A percentile compares a stretch with the other conserved stretches of the same genome.
phyloP scores from a whole-genome alignment of 2,797 vertebrate genomes.

The Malurus leucopterus region DNA sequence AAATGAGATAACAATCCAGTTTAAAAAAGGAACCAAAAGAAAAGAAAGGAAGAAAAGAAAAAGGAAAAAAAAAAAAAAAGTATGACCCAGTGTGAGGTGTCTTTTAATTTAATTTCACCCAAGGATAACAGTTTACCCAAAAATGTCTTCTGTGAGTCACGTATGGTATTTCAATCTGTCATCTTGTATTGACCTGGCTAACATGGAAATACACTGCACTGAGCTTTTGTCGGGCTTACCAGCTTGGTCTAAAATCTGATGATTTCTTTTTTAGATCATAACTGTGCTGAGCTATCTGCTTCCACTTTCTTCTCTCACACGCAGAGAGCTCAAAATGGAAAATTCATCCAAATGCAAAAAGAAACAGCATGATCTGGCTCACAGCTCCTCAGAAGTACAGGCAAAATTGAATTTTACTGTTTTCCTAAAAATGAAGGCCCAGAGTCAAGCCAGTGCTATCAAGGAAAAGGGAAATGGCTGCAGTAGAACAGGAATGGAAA shows the following conservation, averaged over 20 bases:
- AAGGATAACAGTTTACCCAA: slow-evolving; percentile 52
- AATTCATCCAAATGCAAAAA: slow-evolving; percentile 59
- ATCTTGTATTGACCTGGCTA: slow-evolving; percentile 65
- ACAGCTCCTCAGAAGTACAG: slow-evolving; percentile 30
- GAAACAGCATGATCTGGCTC: slow-evolving; percentile 60
- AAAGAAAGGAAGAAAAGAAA: not conserved
- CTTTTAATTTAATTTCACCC: slow-evolving; percentile 64
- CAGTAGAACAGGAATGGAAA: not conserved
- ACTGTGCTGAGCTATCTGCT: slow-evolving; percentile 56
- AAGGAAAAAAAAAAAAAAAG: not conserved
- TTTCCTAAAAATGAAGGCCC: slow-evolving; percentile 15
- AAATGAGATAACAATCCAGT: slow-evolving; percentile 57
- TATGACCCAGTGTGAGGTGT: not conserved
- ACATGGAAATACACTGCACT: slow-evolving; percentile 53
- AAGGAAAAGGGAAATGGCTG: not conserved
- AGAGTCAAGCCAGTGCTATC: not conserved
- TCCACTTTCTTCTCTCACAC: slow-evolving; percentile 43
- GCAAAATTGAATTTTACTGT: slow-evolving; percentile 49
- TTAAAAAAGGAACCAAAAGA: slow-evolving; percentile 36
- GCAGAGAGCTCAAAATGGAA: slow-evolving; percentile 47
- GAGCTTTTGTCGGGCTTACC: slow-evolving; percentile 47
- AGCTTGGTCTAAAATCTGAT: slow-evolving; percentile 64
- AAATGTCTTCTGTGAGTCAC: slow-evolving; percentile 55
- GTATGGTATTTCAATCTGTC: slow-evolving; percentile 57
- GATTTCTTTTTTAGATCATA: slow-evolving; percentile 58